phyloP scores from a whole-genome alignment of 2,113 vertebrate species.

The Isichthys henryi region DNA sequence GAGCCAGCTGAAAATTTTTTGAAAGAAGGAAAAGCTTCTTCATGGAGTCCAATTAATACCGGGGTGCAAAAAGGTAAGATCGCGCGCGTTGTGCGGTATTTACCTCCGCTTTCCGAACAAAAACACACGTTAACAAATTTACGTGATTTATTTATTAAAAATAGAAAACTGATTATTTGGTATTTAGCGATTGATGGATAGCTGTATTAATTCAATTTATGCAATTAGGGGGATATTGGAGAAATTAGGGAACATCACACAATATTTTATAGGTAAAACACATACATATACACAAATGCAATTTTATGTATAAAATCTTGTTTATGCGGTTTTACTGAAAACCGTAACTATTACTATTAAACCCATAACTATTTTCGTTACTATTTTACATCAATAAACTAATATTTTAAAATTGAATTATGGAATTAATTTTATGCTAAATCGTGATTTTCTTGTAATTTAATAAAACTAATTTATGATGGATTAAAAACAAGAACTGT shows the following conservation, averaged over 20 bases:
- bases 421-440: neutral
- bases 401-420: neutral
- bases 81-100: neutral
- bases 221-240: neutral
- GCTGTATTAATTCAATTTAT: neutral
- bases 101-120: neutral
- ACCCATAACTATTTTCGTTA: neutral
- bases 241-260: neutral
- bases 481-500: neutral
- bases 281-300: neutral
- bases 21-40: constrained; percentile 83
- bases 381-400: neutral
- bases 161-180: neutral
- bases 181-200: neutral
- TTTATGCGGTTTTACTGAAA: neutral
- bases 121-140: neutral
- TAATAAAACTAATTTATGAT: neutral
- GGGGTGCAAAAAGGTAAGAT: constrained; percentile 92
- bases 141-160: neutral
- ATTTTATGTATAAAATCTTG: neutral
- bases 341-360: neutral
- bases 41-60: constrained; percentile 82
- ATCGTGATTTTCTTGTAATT: neutral
- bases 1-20: constrained; percentile 80
- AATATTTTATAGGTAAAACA: neutral